Percentiles rank a stretch among this genome's conserved stretches.
Conservation (phyloP, 2,113 vertebrate species). For the Regulus satrapa region DNA sequence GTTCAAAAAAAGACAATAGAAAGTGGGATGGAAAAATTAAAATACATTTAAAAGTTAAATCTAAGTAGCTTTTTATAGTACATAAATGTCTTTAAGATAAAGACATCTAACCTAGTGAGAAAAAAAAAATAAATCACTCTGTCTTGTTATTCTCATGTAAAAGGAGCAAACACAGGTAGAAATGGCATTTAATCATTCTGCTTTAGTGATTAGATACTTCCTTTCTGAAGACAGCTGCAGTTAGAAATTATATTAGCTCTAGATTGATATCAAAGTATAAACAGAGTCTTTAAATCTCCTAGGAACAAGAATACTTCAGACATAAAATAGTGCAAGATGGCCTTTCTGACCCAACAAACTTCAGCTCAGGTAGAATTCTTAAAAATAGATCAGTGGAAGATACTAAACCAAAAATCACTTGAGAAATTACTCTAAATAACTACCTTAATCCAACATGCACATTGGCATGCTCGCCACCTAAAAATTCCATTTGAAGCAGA, state of each 20-base stretch:
- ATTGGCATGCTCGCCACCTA: neutral
- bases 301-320: neutral
- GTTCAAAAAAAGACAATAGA: neutral
- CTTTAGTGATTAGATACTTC: neutral
- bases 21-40: neutral
- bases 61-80: neutral
- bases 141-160: neutral
- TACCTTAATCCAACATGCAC: neutral
- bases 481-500: neutral
- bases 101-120: neutral
- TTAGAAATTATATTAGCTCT: neutral
- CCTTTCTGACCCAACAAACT: neutral
- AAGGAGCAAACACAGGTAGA: neutral
- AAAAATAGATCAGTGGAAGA: conserved; percentile 17
- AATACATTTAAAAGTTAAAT: neutral
- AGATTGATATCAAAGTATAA: neutral
- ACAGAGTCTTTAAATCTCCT: neutral
- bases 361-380: neutral
- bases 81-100: neutral
- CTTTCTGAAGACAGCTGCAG: neutral
- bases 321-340: neutral
- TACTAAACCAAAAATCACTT: neutral
- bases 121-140: neutral
- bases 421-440: neutral
- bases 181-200: neutral